Conservation (phyloP, 2,888 invertebrate species). For the Noctua janthe region DNA sequence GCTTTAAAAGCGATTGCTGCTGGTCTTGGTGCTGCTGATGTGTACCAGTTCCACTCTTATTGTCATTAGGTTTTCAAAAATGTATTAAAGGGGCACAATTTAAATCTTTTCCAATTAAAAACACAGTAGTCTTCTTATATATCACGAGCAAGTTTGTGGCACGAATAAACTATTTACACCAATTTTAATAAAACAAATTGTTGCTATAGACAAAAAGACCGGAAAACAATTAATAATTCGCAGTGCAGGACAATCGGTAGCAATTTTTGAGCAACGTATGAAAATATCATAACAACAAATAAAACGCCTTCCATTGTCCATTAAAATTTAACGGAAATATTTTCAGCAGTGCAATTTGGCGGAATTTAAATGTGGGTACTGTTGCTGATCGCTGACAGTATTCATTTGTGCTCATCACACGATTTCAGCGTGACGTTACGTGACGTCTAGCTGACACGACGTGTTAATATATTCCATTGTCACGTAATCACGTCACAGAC, state of each 20-base stretch:
- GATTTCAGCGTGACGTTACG: constrained; percentile 25
- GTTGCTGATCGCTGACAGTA: constrained; percentile 44
- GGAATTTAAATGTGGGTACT: constrained; percentile 36
- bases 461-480: constrained; percentile 45
- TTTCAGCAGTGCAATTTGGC: constrained; percentile 27
- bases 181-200: constrained; percentile 2
- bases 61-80: neutral
- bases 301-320: neutral
- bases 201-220: neutral
- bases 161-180: neutral
- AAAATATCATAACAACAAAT: constrained; percentile 9
- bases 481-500: constrained; percentile 13
- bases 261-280: neutral
- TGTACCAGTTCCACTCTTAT: neutral
- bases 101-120: neutral
- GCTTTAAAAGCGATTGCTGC: neutral
- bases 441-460: constrained; percentile 17
- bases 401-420: constrained; percentile 37
- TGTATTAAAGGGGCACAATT: neutral
- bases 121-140: neutral
- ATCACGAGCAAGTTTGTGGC: neutral
- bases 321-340: constrained; percentile 38
- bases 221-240: neutral
- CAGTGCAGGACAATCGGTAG: neutral
- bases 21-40: neutral